Base-by-base conservation (phyloP, 2,888 invertebrate species). In the Ypsolopha sequella region DNA sequence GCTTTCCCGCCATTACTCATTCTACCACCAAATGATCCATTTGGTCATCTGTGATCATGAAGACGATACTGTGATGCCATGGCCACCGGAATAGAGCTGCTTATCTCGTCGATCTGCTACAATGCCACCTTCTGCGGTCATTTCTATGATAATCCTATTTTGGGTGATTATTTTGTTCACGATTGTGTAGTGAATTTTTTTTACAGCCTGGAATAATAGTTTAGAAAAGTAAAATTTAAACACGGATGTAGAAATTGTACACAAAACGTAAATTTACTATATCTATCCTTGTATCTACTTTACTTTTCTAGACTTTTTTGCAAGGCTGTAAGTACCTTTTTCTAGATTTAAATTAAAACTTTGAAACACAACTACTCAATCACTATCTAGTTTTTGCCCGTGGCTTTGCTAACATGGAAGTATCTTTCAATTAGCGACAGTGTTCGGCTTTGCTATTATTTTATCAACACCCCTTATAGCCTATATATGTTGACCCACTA, bases 41-140 rank as follows among this genome's bases (percentile, higher is more conserved):
- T 9, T 46, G 46, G 6, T 9, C 11, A 36, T 35, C 33, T 24
- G 24, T 24, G 24, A 11, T 11, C 6, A 13, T 9, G 11, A 14
- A 36, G 14, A 24, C 24, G 7, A 44, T 36, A 41, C 46, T 52
- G 56, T 56, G 56, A 69, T 70, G 73, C 65, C 57, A 81, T 80
- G 80, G 67, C 69, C 50, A 55, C 61, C 52, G 86, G 85, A 45
- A 56, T 84, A 58, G 79, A 82, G 41, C 65, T 86, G 33, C 79
- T 87, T 50, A 68, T 82, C 50, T 73, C 85, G 6, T 63, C 81
- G 39, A 67, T 87, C 56, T 87, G 86, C 47, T 51, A 56, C 63
- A 87, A 86, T 58, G 76, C 76, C 1, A 78, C 77, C 2, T 70
- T 76, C 58, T 86, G 86, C 61, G 73, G 76, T 50, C 58, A 66